These are phyloP conservation scores for Brachionus asplanchnoidis DNA, from an alignment of 1,140 invertebrate species.

Conservation along the genomic window DNA sequence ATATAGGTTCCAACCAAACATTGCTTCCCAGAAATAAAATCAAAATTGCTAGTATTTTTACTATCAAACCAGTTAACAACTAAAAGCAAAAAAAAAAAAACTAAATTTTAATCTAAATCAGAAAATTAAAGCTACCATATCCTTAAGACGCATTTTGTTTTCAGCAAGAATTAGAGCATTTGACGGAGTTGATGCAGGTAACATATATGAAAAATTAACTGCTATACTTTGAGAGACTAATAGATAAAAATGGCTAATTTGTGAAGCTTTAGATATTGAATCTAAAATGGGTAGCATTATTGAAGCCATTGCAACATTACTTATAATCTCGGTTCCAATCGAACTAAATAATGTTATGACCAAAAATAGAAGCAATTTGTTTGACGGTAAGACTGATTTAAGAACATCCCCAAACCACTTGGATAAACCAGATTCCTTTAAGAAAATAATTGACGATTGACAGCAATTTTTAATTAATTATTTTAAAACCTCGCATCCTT, in stretches of 20 bases:
- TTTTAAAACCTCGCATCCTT: constrained; percentile 43
- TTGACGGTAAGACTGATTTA: not conserved
- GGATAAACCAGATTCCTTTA: constrained; percentile 47
- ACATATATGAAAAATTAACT: constrained; percentile 69
- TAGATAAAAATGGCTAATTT: constrained; percentile 73
- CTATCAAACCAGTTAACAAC: not conserved
- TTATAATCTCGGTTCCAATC: constrained; percentile 48
- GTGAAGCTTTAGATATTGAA: constrained; percentile 53
- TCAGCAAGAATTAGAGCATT: constrained; percentile 79
- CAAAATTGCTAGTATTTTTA: not conserved
- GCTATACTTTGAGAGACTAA: constrained; percentile 74
- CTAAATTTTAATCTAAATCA: not conserved
- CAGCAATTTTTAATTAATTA: no score
- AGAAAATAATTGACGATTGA: not conserved
- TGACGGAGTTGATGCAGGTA: constrained; percentile 78
- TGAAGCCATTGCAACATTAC: constrained; percentile 58
- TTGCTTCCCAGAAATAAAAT: not conserved
- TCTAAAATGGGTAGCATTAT: constrained; percentile 58
- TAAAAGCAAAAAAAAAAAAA: not conserved
- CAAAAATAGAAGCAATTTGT: not conserved
- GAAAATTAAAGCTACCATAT: constrained; percentile 3
- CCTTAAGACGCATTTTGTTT: constrained; percentile 44
- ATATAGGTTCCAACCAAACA: not conserved
- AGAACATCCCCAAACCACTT: constrained; percentile 48
- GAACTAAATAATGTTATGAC: constrained; percentile 7